Conservation (phyloP, 2,888 invertebrate species). For the Erebia epiphron region DNA sequence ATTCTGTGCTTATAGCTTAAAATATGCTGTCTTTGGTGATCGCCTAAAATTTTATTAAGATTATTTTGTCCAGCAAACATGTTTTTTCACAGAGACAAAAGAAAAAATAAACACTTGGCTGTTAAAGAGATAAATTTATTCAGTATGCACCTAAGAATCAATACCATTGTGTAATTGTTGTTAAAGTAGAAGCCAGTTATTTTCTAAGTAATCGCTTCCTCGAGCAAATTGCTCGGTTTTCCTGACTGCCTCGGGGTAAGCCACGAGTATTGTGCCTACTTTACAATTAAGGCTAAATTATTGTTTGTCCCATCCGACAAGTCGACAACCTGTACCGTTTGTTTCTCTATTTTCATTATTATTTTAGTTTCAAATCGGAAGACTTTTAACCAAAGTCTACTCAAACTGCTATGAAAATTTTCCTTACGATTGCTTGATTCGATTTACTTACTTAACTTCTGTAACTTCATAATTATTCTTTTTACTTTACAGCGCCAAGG, state of each 20-base stretch:
- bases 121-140: background rate
- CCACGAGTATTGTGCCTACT: constrained; percentile 33
- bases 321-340: constrained; percentile 11
- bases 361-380: too few species aligned
- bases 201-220: constrained; percentile 52
- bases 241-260: constrained; percentile 50
- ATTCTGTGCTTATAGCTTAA: too few species aligned
- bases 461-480: too few species aligned
- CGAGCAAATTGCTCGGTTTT: constrained; percentile 49
- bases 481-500: too few species aligned
- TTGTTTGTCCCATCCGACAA: constrained; percentile 32
- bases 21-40: too few species aligned
- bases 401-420: too few species aligned
- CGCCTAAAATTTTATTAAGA: too few species aligned
- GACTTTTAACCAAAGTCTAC: too few species aligned
- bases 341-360: background rate
- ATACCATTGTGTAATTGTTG: constrained; percentile 22
- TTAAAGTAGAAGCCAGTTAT: constrained; percentile 35
- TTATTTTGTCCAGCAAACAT: too few species aligned
- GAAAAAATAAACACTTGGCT: background rate
- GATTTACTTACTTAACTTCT: too few species aligned
- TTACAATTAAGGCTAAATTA: constrained; percentile 41
- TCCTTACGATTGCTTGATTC: too few species aligned
- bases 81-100: too few species aligned
- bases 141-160: constrained; percentile 5